These are phyloP conservation scores for Manis javanica DNA, from an alignment of 2,797 vertebrate species.

Conservation along the genomic window DNA sequence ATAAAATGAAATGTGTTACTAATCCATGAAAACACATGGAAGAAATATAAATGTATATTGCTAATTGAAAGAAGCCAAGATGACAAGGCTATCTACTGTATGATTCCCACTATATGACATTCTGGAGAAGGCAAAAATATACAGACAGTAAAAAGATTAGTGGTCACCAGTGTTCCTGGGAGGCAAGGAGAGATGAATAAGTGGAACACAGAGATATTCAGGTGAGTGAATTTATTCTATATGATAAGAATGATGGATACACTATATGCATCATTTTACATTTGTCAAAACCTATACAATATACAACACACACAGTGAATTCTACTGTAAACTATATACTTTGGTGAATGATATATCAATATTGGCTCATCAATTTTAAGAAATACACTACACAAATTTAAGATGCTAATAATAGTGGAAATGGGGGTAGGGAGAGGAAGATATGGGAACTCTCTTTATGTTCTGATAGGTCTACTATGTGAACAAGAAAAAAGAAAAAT, in stretches of 20 bases:
- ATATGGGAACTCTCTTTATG: background rate
- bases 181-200: background rate
- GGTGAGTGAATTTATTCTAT: background rate
- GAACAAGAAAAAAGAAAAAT: background rate
- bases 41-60: background rate
- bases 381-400: background rate
- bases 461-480: background rate
- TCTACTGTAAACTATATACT: background rate
- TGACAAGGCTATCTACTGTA: background rate
- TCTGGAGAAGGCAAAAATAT: background rate
- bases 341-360: background rate
- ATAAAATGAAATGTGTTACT: background rate
- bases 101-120: background rate
- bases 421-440: no score
- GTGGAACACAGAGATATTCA: background rate
- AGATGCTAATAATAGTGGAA: background rate
- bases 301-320: background rate
- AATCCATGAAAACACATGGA: background rate
- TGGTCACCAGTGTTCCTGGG: background rate
- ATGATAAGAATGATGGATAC: background rate
- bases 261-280: background rate
- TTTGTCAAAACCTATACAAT: background rate
- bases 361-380: background rate
- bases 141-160: background rate
- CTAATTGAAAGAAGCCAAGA: background rate